Evolutionary conservation across 2,113 vertebrate genomes (phyloP).

Genomic region (Agelaius phoeniceus): DNA sequence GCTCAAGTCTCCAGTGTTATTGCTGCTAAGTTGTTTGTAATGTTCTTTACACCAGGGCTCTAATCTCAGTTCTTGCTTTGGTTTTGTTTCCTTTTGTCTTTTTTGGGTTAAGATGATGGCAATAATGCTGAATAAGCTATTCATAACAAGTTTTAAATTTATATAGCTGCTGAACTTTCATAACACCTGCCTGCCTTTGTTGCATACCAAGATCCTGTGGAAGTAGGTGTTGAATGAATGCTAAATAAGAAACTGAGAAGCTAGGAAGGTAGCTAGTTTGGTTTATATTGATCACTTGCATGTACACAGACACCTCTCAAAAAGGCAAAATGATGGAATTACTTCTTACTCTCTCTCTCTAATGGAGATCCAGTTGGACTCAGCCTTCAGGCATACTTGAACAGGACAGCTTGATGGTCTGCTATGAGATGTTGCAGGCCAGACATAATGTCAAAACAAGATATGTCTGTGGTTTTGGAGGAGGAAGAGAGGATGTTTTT

Average conservation of each 20-base stretch:
- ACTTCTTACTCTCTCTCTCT: background rate
- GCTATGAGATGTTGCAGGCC: background rate
- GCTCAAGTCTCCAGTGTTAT: background rate
- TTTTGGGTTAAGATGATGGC: background rate
- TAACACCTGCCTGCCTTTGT: background rate
- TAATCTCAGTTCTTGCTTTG: background rate
- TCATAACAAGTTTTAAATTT: background rate
- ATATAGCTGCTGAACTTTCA: background rate
- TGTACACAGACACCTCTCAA: background rate
- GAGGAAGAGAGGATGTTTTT: background rate
- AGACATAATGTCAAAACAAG: background rate
- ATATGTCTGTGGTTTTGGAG: background rate
- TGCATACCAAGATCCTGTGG: background rate
- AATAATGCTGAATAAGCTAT: background rate
- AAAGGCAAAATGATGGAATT: background rate
- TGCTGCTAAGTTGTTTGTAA: background rate
- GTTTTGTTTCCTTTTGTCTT: background rate
- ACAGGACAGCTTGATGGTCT: background rate
- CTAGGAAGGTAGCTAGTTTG: accelerated
- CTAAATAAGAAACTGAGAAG: background rate
- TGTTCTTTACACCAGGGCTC: background rate
- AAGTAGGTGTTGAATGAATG: background rate
- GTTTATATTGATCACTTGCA: background rate
- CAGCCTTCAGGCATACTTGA: background rate
- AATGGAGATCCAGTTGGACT: background rate